These are phyloP conservation scores for Mesitornis unicolor DNA, from an alignment of 2,113 vertebrate genomes.

Conservation along the genomic window DNA sequence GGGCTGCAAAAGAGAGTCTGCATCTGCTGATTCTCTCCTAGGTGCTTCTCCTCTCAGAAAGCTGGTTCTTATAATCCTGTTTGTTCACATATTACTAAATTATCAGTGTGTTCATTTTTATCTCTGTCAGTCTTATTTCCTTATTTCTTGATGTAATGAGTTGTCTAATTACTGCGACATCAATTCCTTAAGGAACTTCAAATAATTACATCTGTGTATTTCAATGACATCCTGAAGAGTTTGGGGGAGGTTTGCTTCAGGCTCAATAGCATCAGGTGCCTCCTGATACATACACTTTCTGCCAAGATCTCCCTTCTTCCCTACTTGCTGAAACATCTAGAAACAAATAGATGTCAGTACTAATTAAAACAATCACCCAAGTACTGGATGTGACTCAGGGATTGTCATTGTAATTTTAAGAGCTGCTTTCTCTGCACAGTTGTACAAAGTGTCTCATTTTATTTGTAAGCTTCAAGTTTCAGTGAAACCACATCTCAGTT, in stretches of 20 bases:
- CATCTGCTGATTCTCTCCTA: conserved; percentile 30
- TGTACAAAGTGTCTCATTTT: neutral
- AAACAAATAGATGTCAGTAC: conserved; percentile 24
- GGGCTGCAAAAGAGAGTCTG: neutral
- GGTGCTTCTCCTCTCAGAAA: conserved; percentile 37
- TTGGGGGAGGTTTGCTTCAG: conserved; percentile 42
- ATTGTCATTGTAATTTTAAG: conserved; percentile 14
- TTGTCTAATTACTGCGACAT: conserved; percentile 75
- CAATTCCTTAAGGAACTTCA: conserved; percentile 66
- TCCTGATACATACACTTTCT: conserved; percentile 18
- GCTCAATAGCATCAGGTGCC: conserved; percentile 61
- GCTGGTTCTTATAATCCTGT: conserved; percentile 36
- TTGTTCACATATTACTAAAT: conserved; percentile 64
- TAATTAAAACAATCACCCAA: conserved; percentile 42
- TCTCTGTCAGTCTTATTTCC: conserved; percentile 70
- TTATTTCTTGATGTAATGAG: conserved; percentile 76
- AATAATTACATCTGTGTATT: conserved; percentile 60
- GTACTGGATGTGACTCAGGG: neutral
- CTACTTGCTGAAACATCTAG: conserved; percentile 19
- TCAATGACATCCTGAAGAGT: conserved; percentile 56
- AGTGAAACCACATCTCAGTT: neutral
- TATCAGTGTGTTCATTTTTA: conserved; percentile 71
- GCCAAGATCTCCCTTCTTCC: conserved; percentile 39
- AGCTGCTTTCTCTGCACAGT: conserved; percentile 7
- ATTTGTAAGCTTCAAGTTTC: conserved; percentile 3